phyloP scores from a whole-genome alignment of 2,113 vertebrate species.

The Furnarius figulus region DNA sequence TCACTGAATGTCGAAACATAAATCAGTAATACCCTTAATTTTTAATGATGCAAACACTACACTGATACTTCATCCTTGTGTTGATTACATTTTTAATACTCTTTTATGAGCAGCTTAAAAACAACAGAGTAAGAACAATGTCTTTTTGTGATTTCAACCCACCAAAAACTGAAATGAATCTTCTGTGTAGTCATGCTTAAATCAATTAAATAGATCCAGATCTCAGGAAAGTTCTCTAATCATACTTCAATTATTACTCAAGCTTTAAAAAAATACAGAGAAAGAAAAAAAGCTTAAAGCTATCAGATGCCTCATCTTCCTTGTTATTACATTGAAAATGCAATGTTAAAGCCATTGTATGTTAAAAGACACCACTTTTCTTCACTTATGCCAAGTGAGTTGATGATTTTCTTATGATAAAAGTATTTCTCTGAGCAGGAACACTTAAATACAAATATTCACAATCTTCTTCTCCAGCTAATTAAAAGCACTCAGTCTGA shows the following conservation, averaged over 20 bases:
- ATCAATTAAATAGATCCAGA: slow-evolving; percentile 54
- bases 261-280: neutral
- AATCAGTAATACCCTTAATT: neutral
- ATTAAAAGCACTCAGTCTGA: slow-evolving; percentile 58
- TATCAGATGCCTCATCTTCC: slow-evolving; percentile 34
- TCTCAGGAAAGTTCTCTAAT: slow-evolving; percentile 31
- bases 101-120: neutral
- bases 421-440: slow-evolving; percentile 52
- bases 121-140: neutral
- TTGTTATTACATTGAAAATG: slow-evolving; percentile 1
- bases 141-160: neutral
- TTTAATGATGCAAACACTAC: neutral
- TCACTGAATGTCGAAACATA: neutral
- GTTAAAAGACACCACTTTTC: slow-evolving; percentile 50
- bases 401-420: slow-evolving; percentile 45
- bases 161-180: neutral
- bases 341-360: neutral
- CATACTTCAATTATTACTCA: slow-evolving; percentile 11
- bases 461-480: slow-evolving; percentile 24
- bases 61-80: neutral
- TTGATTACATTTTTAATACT: slow-evolving; percentile 12
- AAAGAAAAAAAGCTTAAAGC: neutral
- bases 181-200: slow-evolving; percentile 8
- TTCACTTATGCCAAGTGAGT: slow-evolving; percentile 42
- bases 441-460: slow-evolving; percentile 45